Evolutionary conservation across 2,797 vertebrate genomes (phyloP).

Genomic region (Uromys caudimaculatus): DNA sequence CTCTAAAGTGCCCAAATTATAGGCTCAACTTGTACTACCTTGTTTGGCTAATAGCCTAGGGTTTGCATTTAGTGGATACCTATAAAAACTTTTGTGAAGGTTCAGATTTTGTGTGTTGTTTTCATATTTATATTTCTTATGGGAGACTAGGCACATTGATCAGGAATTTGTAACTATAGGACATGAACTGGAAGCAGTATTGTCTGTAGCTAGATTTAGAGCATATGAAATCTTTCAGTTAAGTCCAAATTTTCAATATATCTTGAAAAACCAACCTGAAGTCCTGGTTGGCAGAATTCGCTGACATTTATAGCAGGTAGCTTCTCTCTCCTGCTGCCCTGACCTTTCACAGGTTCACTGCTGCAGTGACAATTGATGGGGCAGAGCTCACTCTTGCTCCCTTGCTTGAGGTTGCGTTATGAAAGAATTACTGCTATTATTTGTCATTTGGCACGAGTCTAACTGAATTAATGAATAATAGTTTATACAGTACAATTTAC

Average conservation of each 20-base stretch:
- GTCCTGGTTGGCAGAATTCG: background rate
- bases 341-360: background rate
- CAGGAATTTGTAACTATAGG: background rate
- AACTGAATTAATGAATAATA: conserved; percentile 16
- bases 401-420: background rate
- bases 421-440: conserved; percentile 46
- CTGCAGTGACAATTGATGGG: background rate
- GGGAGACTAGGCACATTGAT: background rate
- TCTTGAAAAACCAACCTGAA: background rate
- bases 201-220: conserved; percentile 40
- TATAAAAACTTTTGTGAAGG: conserved; percentile 4
- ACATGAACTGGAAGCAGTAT: background rate
- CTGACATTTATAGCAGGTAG: background rate
- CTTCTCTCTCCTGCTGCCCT: background rate
- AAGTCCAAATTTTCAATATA: conserved; percentile 9
- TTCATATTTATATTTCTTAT: background rate
- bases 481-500: background rate
- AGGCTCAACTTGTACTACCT: background rate
- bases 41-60: background rate
- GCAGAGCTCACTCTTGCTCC: background rate
- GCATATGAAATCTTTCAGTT: conserved; percentile 9
- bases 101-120: background rate
- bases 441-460: conserved; percentile 28
- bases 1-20: background rate
- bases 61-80: background rate